These are phyloP conservation scores for Neoarius graeffei DNA, from an alignment of 2,113 vertebrate genomes.

Conservation along the genomic window DNA sequence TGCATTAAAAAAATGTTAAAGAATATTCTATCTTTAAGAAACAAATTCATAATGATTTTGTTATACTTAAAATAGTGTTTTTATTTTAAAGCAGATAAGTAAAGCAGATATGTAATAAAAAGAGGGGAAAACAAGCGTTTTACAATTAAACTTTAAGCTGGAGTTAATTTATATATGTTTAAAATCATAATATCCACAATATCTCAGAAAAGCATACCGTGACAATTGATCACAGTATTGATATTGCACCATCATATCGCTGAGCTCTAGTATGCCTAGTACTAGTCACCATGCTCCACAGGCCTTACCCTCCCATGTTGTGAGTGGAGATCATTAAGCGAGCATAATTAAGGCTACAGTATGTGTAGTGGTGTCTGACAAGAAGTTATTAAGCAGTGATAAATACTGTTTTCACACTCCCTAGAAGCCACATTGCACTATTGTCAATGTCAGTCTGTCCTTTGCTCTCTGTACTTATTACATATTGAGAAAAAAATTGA, in stretches of 20 bases:
- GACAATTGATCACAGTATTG: neutral
- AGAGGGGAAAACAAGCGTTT: neutral
- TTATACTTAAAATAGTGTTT: no score
- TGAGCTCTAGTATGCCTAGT: neutral
- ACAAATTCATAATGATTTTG: no score
- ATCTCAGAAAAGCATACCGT: neutral
- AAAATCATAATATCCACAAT: neutral
- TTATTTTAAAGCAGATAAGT: neutral
- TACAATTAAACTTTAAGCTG: neutral
- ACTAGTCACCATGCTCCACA: conserved; percentile 19
- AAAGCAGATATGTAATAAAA: neutral
- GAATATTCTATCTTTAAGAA: neutral
- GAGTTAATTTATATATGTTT: neutral
- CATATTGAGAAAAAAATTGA: conserved; percentile 1
- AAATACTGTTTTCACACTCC: conserved; percentile 45
- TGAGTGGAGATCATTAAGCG: conserved; percentile 36
- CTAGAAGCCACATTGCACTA: conserved; percentile 31
- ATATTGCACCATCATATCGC: neutral
- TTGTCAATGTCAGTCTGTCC: conserved; percentile 19
- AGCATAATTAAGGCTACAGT: neutral
- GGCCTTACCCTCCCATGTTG: conserved; percentile 23
- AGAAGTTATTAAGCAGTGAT: conserved; percentile 46
- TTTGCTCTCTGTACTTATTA: conserved; percentile 13
- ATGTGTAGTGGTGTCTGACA: conserved; percentile 44
- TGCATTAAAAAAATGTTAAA: neutral